phyloP scores from a whole-genome alignment of 2,888 invertebrate species.

The Pristionchus arcanus region DNA sequence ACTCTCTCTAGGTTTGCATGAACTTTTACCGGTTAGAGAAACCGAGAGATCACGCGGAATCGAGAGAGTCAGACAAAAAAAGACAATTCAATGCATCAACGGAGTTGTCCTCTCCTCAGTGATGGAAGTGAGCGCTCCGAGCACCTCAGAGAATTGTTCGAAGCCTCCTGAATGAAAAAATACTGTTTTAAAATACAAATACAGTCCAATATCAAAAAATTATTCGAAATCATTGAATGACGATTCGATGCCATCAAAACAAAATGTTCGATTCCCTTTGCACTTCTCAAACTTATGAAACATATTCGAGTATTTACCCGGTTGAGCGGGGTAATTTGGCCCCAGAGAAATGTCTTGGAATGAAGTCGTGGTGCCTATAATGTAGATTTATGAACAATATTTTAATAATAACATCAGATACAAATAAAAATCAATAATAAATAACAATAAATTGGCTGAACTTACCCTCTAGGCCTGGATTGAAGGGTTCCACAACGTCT shows the following conservation, averaged over 20 bases:
- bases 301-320: neutral
- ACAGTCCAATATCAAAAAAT: too few relatives aligned
- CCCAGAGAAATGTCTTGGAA: constrained; percentile 10
- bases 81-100: neutral
- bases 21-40: too few relatives aligned
- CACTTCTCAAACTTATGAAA: neutral
- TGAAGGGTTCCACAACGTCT: constrained; percentile 49
- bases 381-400: neutral
- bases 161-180: constrained; percentile 7
- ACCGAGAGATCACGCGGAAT: too few relatives aligned
- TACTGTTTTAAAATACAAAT: neutral
- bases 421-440: neutral
- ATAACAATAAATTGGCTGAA: neutral
- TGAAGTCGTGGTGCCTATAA: neutral
- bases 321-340: neutral
- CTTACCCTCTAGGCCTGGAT: constrained; percentile 6
- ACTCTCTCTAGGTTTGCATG: neutral
- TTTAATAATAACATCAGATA: too few relatives aligned
- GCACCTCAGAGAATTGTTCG: constrained; percentile 9
- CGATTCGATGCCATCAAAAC: too few relatives aligned
- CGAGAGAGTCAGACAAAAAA: neutral
- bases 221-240: too few relatives aligned
- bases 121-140: constrained; percentile 2
- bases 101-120: constrained; percentile 43
- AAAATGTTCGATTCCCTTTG: neutral